Base-by-base conservation (phyloP, 1,140 invertebrate genomes). In the Aradophagus sp. region DNA sequence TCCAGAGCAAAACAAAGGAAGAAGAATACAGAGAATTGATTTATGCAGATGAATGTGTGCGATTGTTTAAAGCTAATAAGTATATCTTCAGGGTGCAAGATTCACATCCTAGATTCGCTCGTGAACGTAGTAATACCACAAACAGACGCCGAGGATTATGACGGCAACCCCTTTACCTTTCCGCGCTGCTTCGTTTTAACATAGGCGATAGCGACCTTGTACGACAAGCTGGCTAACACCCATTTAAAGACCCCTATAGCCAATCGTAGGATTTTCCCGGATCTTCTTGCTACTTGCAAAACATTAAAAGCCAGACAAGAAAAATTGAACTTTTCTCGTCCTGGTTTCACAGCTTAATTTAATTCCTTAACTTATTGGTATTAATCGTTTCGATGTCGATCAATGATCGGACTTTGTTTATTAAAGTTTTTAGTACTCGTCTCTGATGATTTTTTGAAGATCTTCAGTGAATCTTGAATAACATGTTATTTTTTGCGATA, bases 81-180 rank as follows among this genome's bases (percentile, higher is more conserved):
- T 48, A 44, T 53, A 65, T 67, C 53, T 63, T 73, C 13, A 12
- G 14, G 32, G 44, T 29, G 27, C 39, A 63, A 67, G 58, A 73
- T 67, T 67, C 63, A 14, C 52, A 63, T 58, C 58, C 52, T 45
- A 45, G 53, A 77, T 79, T 82, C 71, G 76, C 77, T 75, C 76
- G 59, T 76, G 73, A 75, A 78, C 55, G 67, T 69, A 41, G 73
- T 81, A 80, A 81, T 80, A 77, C 80, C 79, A 63, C 77, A 78
- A 82, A 80, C 79, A 83, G 78, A 76, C 73, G 65, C 41, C 55
- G 59, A 48, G 76, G 80, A 81, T 83, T 80, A 80, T 77, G 75
- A 68, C 70, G 39, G 73, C 77, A 78, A 78, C 70, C 77, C 77
- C 74, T 78, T 80, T 62, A 72, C 41, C 61, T 66, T 61, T 55